A percentile compares a stretch with the other conserved stretches of the same genome.
Evolutionary conservation across 2,113 vertebrate genomes (phyloP).

Genomic region (Ciconia stormi): DNA sequence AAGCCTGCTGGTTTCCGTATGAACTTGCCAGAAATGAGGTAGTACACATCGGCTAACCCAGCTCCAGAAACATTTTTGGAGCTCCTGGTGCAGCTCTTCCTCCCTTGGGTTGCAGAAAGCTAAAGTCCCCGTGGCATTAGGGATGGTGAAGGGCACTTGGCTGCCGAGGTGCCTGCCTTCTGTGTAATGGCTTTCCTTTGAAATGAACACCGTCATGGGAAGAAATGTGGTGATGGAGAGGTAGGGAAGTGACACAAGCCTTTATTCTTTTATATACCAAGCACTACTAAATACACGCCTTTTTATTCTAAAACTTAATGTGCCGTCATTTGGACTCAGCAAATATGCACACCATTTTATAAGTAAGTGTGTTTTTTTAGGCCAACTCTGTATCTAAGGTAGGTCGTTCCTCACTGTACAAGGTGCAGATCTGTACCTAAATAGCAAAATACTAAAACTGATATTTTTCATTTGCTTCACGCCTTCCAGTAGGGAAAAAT

Average conservation of each 20-base stretch:
- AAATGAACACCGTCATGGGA: fast-evolving
- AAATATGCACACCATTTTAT: neutral
- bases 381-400: neutral
- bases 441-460: neutral
- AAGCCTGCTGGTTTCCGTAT: neutral
- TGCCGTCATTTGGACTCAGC: neutral
- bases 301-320: neutral
- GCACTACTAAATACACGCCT: neutral
- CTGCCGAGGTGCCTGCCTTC: neutral
- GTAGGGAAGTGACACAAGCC: neutral
- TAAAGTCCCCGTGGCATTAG: neutral
- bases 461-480: neutral
- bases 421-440: neutral
- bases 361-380: neutral
- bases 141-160: neutral
- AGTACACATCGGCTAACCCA: neutral
- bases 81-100: neutral
- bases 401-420: neutral
- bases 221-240: neutral
- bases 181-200: neutral
- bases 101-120: neutral
- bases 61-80: neutral
- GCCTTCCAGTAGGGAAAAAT: neutral
- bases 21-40: neutral
- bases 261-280: neutral